These are phyloP conservation scores for Teleopsis dalmanni DNA, from an alignment of 1,140 invertebrate genomes.

Conservation along the genomic window DNA sequence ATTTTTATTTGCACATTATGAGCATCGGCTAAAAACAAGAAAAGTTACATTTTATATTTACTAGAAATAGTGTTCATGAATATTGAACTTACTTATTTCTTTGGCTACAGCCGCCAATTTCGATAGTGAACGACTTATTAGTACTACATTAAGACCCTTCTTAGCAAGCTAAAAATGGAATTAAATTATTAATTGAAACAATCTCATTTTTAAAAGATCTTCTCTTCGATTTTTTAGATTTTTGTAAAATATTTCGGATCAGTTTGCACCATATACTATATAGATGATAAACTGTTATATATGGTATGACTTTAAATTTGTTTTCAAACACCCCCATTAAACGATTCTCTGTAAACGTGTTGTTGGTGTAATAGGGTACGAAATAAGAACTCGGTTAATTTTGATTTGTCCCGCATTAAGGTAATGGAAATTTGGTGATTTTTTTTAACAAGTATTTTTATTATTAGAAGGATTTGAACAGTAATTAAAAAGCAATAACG, in stretches of 20 bases:
- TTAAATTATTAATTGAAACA: background rate
- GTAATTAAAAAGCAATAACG: too few relatives aligned
- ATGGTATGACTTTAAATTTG: background rate
- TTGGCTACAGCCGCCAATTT: slow-evolving; percentile 75
- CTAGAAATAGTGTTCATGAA: background rate
- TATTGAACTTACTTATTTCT: slow-evolving; percentile 55
- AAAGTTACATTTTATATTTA: background rate
- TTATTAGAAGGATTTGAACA: too few relatives aligned
- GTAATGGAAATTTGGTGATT: too few relatives aligned
- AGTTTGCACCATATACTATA: background rate
- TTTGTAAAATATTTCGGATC: background rate
- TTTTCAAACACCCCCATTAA: background rate
- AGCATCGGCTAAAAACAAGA: slow-evolving; percentile 51
- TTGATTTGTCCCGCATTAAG: too few relatives aligned
- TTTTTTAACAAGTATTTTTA: too few relatives aligned
- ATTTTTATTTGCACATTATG: slow-evolving; percentile 73
- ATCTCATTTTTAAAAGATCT: too few relatives aligned
- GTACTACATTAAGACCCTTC: slow-evolving; percentile 74
- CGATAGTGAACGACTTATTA: slow-evolving; percentile 76
- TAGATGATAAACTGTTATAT: background rate
- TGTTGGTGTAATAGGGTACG: background rate
- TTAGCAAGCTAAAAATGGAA: slow-evolving; percentile 58
- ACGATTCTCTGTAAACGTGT: background rate
- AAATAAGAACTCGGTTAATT: background rate
- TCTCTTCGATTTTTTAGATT: too few relatives aligned